These are phyloP conservation scores for Macroglossus sobrinus DNA, from an alignment of 2,113 vertebrate species.

Conservation along the genomic window DNA sequence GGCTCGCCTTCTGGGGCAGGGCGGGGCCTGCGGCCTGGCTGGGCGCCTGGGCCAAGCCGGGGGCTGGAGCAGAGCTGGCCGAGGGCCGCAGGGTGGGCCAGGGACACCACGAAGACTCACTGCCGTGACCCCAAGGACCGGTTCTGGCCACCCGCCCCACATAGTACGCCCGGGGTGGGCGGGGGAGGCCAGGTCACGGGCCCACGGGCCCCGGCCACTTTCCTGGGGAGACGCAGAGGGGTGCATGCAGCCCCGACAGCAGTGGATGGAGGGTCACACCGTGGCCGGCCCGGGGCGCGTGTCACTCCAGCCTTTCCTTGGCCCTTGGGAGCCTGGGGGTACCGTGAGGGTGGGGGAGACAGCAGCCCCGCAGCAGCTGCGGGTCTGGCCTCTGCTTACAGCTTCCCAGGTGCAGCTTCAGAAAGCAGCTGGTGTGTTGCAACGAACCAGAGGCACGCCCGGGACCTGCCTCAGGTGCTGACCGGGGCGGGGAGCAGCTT, in stretches of 20 bases:
- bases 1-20: not conserved
- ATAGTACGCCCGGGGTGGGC: fast-evolving
- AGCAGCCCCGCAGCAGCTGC: too few species aligned
- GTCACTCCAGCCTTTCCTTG: not conserved
- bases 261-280: not conserved
- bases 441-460: too few species aligned
- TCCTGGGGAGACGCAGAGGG: not conserved
- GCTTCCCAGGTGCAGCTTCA: not conserved
- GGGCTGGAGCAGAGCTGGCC: fast-evolving
- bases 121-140: not conserved
- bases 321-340: not conserved
- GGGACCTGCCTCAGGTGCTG: too few species aligned
- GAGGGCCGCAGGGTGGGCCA: too few species aligned
- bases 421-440: not conserved
- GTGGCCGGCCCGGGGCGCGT: too few species aligned
- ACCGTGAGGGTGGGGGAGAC: not conserved
- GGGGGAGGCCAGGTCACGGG: not conserved
- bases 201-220: not conserved
- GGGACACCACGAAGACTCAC: fast-evolving
- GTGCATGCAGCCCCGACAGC: fast-evolving
- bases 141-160: not conserved
- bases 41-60: not conserved
- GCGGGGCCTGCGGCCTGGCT: not conserved
- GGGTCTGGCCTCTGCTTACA: not conserved
- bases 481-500: too few species aligned